phyloP scores from a whole-genome alignment of 2,797 vertebrate species.

The Crax fasciolata region DNA sequence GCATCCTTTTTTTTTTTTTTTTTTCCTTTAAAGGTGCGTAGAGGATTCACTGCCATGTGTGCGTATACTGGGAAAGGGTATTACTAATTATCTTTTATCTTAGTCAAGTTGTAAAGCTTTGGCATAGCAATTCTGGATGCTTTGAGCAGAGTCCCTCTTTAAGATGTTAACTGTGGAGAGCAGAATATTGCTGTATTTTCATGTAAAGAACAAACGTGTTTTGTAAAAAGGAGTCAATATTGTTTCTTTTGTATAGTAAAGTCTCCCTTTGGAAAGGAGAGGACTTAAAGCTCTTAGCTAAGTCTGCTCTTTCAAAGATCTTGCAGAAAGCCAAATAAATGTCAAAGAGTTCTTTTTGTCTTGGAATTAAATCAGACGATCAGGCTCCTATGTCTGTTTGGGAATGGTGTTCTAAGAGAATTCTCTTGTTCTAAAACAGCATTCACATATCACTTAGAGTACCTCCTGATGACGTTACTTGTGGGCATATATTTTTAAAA shows the following conservation, averaged over 20 bases:
- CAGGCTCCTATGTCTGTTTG: neutral
- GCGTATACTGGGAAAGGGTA: neutral
- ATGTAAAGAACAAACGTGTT: neutral
- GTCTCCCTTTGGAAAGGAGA: accelerated
- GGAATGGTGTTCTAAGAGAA: neutral
- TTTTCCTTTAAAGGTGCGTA: neutral
- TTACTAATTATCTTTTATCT: neutral
- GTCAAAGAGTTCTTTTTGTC: neutral
- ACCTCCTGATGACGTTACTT: neutral
- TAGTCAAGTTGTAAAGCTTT: neutral
- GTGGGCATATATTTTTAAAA: no score
- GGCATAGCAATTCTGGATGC: neutral
- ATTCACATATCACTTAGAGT: neutral
- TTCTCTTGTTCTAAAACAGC: neutral
- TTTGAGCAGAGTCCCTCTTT: neutral
- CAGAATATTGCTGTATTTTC: neutral
- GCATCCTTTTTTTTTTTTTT: neutral
- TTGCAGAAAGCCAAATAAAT: neutral
- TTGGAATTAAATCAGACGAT: neutral
- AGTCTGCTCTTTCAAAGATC: neutral
- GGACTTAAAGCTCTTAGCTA: neutral
- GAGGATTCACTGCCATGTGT: neutral
- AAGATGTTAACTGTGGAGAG: neutral
- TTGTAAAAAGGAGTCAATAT: neutral
- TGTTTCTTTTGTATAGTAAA: neutral